Percentiles rank a stretch among this genome's conserved stretches.
These are phyloP conservation scores for Drosophila pandora DNA, from an alignment of 1,140 invertebrate species.

Conservation along the genomic window DNA sequence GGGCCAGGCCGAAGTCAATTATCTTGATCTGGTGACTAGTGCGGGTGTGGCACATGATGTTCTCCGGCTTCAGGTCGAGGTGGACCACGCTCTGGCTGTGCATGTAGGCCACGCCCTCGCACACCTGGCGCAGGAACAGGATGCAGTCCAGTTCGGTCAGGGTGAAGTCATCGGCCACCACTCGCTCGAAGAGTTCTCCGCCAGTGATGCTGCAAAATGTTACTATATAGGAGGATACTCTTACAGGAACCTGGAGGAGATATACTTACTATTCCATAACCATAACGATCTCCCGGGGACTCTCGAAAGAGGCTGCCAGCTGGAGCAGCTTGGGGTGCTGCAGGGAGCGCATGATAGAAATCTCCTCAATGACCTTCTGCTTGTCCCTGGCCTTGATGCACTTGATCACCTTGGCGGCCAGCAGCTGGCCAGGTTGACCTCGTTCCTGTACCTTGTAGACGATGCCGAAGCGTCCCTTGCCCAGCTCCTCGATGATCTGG, in stretches of 20 bases:
- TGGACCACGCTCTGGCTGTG: conserved; percentile 94
- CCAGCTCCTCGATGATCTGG: conserved; percentile 89
- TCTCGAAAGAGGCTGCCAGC: conserved; percentile 94
- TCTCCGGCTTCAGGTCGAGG: conserved; percentile 96
- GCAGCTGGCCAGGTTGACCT: conserved; percentile 86
- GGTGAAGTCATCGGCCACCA: conserved; percentile 96
- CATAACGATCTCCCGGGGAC: conserved; percentile 93
- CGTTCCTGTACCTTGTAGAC: conserved; percentile 91
- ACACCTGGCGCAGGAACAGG: conserved; percentile 96
- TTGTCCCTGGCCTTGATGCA: conserved; percentile 92
- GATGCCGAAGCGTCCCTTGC: conserved; percentile 91
- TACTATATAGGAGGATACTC: neutral
- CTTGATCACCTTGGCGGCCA: conserved; percentile 96
- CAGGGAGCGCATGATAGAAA: conserved; percentile 95
- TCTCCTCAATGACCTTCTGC: conserved; percentile 94
- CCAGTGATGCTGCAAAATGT: conserved; percentile 90
- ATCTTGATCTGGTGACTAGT: conserved; percentile 92
- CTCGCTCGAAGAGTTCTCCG: conserved; percentile 95
- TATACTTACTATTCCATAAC: conserved; percentile 97
- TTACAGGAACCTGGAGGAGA: neutral
- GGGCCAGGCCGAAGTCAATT: conserved; percentile 96
- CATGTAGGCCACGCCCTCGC: conserved; percentile 95
- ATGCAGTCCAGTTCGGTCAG: conserved; percentile 95
- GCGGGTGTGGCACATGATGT: conserved; percentile 94
- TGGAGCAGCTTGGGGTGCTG: conserved; percentile 95